Conservation (phyloP, 2,797 vertebrate species). For the Rachycentron canadum region DNA sequence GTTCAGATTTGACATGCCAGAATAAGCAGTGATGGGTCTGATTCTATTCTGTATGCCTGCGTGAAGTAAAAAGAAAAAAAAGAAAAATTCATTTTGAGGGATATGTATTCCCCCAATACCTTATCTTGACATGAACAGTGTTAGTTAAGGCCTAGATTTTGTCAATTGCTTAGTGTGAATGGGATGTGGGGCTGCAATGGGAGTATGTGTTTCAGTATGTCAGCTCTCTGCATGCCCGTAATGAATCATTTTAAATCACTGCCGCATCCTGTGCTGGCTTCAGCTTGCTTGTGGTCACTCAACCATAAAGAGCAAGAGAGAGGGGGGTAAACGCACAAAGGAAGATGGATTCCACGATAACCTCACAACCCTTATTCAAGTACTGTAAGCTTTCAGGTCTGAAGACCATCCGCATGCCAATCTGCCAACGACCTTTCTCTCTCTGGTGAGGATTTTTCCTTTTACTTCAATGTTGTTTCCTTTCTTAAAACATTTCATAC, state of each 20-base stretch:
- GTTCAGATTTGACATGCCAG: constrained; percentile 39
- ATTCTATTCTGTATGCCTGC: constrained; percentile 24
- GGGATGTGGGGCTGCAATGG: constrained; percentile 52
- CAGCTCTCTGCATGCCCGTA: constrained; percentile 74
- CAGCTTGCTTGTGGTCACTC: constrained; percentile 80
- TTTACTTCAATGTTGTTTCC: not conserved
- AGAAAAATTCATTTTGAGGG: not conserved
- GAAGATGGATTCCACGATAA: constrained; percentile 69
- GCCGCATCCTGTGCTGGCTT: constrained; percentile 82
- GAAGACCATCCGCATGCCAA: constrained; percentile 38
- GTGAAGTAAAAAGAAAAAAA: constrained; percentile 27
- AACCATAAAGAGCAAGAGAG: constrained; percentile 71
- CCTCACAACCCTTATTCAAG: constrained; percentile 61
- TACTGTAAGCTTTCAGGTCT: constrained; percentile 59
- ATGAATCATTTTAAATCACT: constrained; percentile 82
- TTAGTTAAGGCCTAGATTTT: constrained; percentile 14
- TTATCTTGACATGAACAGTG: constrained; percentile 24
- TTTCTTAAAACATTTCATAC: constrained; percentile 22
- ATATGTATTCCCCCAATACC: constrained; percentile 10
- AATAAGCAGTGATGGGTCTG: constrained; percentile 49
- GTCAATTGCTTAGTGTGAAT: constrained; percentile 34
- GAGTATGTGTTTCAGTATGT: constrained; percentile 69
- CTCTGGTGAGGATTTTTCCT: constrained; percentile 10
- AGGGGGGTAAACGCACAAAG: constrained; percentile 30
- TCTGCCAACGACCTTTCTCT: constrained; percentile 50